Conservation (phyloP, 2,797 vertebrate species). For the Melanotaenia parkinsoni region DNA sequence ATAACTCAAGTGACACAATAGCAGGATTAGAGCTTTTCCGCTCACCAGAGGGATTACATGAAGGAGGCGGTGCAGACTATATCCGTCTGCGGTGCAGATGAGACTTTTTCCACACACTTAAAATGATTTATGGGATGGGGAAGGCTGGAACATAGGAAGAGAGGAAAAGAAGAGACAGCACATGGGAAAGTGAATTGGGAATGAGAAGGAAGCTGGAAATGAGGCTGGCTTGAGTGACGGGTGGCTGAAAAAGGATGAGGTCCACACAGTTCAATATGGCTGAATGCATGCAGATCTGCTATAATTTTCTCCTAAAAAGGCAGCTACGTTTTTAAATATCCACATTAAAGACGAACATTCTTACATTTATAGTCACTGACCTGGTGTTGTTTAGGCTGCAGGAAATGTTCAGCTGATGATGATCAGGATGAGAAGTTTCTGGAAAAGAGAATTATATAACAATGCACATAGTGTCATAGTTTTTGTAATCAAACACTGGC, state of each 20-base stretch:
- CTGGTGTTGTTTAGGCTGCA: neutral
- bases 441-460: neutral
- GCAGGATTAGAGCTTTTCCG: constrained; percentile 53
- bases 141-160: constrained; percentile 20
- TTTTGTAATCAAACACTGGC: neutral
- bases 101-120: constrained; percentile 62
- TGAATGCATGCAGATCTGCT: constrained; percentile 10
- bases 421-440: neutral
- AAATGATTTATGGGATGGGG: constrained; percentile 66
- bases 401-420: neutral
- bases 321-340: constrained; percentile 4
- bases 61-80: constrained; percentile 54
- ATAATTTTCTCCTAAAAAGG: constrained; percentile 17
- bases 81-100: constrained; percentile 53
- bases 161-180: constrained; percentile 15
- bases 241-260: constrained; percentile 24
- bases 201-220: constrained; percentile 43
- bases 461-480: neutral
- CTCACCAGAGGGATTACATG: constrained; percentile 70
- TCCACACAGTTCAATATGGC: constrained; percentile 14
- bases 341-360: constrained; percentile 1
- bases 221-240: constrained; percentile 47
- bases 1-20: constrained; percentile 50
- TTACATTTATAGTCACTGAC: neutral
- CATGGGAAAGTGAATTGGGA: constrained; percentile 34